Base-by-base conservation (phyloP, 2,888 invertebrate genomes). In the Chrysina gloriosa region DNA sequence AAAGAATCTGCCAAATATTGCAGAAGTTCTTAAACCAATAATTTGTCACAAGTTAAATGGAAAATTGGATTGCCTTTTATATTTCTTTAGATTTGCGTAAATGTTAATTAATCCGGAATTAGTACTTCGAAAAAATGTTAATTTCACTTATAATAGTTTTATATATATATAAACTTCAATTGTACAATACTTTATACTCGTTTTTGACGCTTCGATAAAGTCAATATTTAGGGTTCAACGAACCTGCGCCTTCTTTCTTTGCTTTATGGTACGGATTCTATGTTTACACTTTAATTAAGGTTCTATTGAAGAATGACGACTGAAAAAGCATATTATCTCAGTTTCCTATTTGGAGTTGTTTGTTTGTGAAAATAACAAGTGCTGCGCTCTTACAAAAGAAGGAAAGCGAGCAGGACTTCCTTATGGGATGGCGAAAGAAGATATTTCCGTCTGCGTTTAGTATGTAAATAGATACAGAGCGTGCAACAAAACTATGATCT, bases 301-400 rank as follows among this genome's bases (percentile, higher is more conserved):
- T 25, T 39, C 39, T 42, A 39, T 39, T 58, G 58, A 58, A 58
- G 42, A 58, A 36, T 58, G 25, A 39, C 39, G 27, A 39, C 25
- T 39, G 58, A 31, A 39, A 58, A 58, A 58, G 25, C 58, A 58
- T 39, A 58, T 58, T 58, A 58, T 39, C 39, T 58, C 58, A 58
- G 42, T 58, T 58, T 58, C 58, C 39, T 58, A 58, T 11, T n/a
- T 6, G 39, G 39, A n/a, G 39, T 14, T 39, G 39, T 39, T 39
- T 58, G 39, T 58, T 58, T 58, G 58, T 39, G 21, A 14, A 58
- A 58, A 58, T 42, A 58, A 58, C 39, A 58, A 39, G 14, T 25
- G 23, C 39, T 25, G n/a, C 23, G 56, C 58, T 39, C 14, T 42
- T 19, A 39, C 14, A 58, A 39, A 36, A 25, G 31, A 39, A 47